A percentile compares a stretch with the other conserved stretches of the same genome.
These are phyloP conservation scores for Lottia gigantea DNA, from an alignment of 2,888 invertebrate species.

Conservation along the genomic window DNA sequence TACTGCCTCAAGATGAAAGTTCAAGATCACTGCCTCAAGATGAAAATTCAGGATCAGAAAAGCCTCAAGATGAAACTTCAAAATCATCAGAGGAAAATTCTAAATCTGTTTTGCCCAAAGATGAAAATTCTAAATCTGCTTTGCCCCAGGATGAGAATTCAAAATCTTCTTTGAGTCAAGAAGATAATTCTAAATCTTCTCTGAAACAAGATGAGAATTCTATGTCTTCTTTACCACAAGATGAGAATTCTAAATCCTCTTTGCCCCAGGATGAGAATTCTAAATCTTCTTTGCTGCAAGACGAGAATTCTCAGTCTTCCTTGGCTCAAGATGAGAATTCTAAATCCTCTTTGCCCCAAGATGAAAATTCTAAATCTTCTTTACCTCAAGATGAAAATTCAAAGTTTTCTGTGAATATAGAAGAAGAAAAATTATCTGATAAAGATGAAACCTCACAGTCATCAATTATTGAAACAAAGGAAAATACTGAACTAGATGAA, in stretches of 20 bases:
- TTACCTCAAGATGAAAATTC: background rate
- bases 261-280: too few relatives aligned
- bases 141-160: background rate
- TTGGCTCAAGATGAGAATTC: conserved; percentile 5
- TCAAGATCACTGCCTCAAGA: background rate
- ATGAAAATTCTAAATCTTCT: too few relatives aligned
- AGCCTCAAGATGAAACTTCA: background rate
- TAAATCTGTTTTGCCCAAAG: background rate
- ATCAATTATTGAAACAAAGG: background rate
- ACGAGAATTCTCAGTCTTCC: background rate
- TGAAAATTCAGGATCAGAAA: background rate
- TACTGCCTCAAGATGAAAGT: background rate
- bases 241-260: too few relatives aligned
- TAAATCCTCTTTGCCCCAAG: background rate
- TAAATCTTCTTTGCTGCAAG: background rate
- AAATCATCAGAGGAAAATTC: background rate
- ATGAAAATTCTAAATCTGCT: background rate
- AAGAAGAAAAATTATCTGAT: conserved; percentile 6
- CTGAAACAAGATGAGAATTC: background rate
- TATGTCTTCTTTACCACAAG: too few relatives aligned
- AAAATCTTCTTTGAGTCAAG: background rate
- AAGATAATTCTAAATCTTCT: background rate
- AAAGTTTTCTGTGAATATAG: background rate
- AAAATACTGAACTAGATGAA: conserved; percentile 12
- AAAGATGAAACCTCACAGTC: conserved; percentile 8